phyloP scores from a whole-genome alignment of 1,140 invertebrate species.

The Ruditapes philippinarum region DNA sequence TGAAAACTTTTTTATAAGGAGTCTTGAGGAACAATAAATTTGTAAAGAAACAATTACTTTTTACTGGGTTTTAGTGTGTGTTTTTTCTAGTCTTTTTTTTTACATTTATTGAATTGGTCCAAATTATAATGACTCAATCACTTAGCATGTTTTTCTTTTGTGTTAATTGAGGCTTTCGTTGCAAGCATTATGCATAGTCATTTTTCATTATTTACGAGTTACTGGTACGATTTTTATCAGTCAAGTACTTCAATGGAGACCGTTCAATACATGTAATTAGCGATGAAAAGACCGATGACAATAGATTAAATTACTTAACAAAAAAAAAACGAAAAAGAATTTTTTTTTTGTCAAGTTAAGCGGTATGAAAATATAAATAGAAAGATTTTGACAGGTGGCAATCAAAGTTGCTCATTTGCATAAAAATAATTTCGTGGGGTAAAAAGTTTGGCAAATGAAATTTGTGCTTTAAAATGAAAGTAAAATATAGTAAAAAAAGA shows the following conservation, averaged over 20 bases:
- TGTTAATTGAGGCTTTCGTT: not conserved
- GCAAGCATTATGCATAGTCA: not conserved
- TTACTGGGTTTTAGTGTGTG: too few relatives aligned
- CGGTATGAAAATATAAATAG: slow-evolving; percentile 7
- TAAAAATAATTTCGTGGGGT: too few relatives aligned
- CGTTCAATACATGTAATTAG: not conserved
- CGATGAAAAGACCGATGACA: not conserved
- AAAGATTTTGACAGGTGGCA: slow-evolving; percentile 15
- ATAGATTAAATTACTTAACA: not conserved
- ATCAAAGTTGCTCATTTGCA: slow-evolving; percentile 16
- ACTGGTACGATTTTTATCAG: not conserved
- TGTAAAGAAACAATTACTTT: too few relatives aligned
- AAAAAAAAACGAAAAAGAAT: not conserved
- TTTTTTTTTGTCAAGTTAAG: not conserved
- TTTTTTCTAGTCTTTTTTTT: too few relatives aligned
- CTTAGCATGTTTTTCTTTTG: not conserved
- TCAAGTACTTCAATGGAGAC: not conserved
- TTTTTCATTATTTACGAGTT: not conserved
- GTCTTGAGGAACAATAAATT: too few relatives aligned
- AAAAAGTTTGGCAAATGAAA: not conserved
- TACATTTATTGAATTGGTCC: too few relatives aligned
- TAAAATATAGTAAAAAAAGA: too few relatives aligned
- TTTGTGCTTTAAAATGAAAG: too few relatives aligned
- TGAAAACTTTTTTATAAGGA: too few relatives aligned
- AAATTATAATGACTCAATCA: slow-evolving; percentile 20